Evolutionary conservation across 2,113 vertebrate genomes (phyloP).

Genomic region (Cyphomyrus discorhynchus): DNA sequence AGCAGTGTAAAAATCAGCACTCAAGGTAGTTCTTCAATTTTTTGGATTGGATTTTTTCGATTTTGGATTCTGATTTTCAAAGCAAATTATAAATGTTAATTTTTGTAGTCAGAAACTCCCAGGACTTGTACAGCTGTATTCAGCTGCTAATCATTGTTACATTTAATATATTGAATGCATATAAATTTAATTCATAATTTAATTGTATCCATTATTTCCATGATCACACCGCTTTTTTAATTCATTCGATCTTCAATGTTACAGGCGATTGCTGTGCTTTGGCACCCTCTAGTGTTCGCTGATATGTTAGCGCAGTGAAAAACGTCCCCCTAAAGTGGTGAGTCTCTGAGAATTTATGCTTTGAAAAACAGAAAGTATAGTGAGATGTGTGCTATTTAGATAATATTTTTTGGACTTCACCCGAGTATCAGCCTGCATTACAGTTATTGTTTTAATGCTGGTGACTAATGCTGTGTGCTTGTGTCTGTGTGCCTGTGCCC

Average conservation of each 20-base stretch:
- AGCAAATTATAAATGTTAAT: neutral
- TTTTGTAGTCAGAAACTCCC: neutral
- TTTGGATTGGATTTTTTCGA: too few relatives aligned
- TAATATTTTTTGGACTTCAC: neutral
- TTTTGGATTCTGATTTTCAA: neutral
- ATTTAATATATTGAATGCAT: neutral
- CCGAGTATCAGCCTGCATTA: neutral
- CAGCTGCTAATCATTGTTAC: neutral
- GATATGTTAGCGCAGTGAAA: neutral
- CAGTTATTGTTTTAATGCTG: neutral
- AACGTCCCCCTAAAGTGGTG: neutral
- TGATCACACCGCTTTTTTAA: neutral
- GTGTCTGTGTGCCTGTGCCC: neutral
- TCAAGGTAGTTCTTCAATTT: neutral
- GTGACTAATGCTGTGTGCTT: neutral
- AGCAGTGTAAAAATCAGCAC: neutral
- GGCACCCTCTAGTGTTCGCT: neutral
- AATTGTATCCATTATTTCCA: neutral
- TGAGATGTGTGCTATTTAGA: neutral
- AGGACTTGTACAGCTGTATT: neutral
- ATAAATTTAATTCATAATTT: neutral
- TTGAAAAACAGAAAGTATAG: neutral
- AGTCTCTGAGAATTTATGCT: neutral
- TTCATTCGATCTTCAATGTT: neutral
- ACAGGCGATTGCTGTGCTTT: neutral